Conservation (phyloP, 2,888 invertebrate genomes). For the Campaea margaritaria region DNA sequence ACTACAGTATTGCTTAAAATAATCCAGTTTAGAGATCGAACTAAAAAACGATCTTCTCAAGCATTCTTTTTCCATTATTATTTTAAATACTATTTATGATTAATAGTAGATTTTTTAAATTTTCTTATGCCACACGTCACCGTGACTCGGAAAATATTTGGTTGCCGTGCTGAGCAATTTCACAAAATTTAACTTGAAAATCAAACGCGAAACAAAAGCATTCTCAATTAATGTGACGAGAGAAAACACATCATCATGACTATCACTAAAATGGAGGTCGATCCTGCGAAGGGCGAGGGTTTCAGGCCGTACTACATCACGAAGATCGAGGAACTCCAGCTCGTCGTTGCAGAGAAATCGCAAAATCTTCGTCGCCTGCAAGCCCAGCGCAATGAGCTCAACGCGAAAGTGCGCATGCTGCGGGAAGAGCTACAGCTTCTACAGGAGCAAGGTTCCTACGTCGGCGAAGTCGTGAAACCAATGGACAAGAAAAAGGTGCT, state of each 20-base stretch:
- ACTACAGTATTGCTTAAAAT: too few species aligned
- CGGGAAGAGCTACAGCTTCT: conserved; percentile 98
- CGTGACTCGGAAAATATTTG: conserved; percentile 57
- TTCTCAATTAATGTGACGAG: conserved; percentile 46
- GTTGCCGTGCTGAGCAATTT: conserved; percentile 1
- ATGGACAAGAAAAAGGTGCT: conserved; percentile 99
- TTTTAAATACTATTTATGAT: too few species aligned
- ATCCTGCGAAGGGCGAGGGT: conserved; percentile 91
- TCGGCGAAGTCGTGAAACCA: conserved; percentile 99
- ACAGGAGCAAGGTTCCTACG: conserved; percentile 99
- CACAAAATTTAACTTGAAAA: conserved; percentile 11
- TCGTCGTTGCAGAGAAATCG: conserved; percentile 98
- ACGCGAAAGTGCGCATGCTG: conserved; percentile 99
- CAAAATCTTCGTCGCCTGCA: conserved; percentile 98
- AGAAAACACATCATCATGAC: conserved; percentile 63
- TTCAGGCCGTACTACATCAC: conserved; percentile 98
- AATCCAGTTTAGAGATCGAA: too few species aligned
- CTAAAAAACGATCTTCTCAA: too few species aligned
- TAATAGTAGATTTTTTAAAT: conserved; percentile 29
- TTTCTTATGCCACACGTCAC: conserved; percentile 42
- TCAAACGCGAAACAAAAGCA: background rate
- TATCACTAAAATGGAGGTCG: conserved; percentile 89
- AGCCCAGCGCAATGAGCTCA: conserved; percentile 99
- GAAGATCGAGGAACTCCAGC: conserved; percentile 98
- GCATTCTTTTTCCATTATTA: too few species aligned